Conservation (phyloP, 2,113 vertebrate species). For the Chaetorhynchus papuensis region DNA sequence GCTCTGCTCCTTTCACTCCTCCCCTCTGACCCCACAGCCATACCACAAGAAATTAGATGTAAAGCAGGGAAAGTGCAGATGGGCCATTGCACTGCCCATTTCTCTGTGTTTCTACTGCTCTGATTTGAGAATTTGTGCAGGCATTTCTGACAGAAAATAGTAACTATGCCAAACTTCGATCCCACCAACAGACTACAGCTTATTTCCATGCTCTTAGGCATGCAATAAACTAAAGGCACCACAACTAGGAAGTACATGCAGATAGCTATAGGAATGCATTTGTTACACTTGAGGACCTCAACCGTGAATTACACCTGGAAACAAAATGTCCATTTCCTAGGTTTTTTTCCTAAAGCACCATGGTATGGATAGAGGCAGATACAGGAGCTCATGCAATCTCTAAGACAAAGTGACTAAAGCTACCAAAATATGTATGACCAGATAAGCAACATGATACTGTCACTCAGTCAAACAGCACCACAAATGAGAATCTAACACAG, state of each 20-base stretch:
- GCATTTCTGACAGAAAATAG: not conserved
- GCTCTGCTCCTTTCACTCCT: not conserved
- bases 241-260: not conserved
- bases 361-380: not conserved
- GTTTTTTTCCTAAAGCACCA: not conserved
- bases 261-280: not conserved
- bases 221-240: not conserved
- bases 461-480: not conserved
- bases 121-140: not conserved
- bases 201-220: not conserved
- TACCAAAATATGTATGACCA: not conserved
- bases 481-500: not conserved
- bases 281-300: not conserved
- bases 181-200: not conserved
- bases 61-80: accelerated
- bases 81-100: not conserved
- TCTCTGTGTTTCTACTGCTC: not conserved
- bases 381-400: accelerated
- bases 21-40: not conserved
- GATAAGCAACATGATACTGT: not conserved
- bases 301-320: not conserved
- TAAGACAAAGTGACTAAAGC: not conserved
- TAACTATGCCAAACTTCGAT: not conserved
- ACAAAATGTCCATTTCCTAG: not conserved
- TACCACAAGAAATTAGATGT: not conserved